phyloP scores from a whole-genome alignment of 2,888 invertebrate species.

The Sinopyrophorus schimmeli region DNA sequence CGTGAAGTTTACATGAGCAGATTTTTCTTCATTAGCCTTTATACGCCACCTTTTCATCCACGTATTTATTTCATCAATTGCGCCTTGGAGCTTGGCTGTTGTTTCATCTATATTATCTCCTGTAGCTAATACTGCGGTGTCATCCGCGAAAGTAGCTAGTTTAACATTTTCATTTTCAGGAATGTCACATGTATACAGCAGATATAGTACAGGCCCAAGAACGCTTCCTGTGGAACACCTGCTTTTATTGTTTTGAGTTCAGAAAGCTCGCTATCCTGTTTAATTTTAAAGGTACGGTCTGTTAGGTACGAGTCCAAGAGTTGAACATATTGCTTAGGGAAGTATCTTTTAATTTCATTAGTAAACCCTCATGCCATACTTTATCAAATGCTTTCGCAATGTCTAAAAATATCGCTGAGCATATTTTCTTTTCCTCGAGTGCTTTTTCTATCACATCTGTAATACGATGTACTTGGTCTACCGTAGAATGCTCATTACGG shows the following conservation, averaged over 20 bases:
- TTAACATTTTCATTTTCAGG: neutral
- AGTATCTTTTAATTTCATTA: conserved; percentile 3
- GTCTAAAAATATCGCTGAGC: conserved; percentile 11
- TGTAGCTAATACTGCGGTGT: too few relatives aligned
- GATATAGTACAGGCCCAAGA: conserved; percentile 5
- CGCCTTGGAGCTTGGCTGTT: conserved; percentile 8
- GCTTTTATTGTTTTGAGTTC: conserved; percentile 7
- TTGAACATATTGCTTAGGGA: conserved; percentile 7
- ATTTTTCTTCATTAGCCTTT: conserved; percentile 2
- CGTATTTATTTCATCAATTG: conserved; percentile 9
- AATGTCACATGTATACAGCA: neutral
- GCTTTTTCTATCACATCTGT: conserved; percentile 6
- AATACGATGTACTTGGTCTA: conserved; percentile 11
- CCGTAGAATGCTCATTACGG: neutral
- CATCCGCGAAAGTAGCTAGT: conserved; percentile 1
- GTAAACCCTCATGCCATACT: conserved; percentile 9
- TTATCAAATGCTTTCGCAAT: conserved; percentile 10
- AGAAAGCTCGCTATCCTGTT: conserved; percentile 5
- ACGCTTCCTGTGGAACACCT: conserved; percentile 7
- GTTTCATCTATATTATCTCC: conserved; percentile 10
- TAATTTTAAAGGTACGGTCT: conserved; percentile 1
- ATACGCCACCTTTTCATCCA: conserved; percentile 5
- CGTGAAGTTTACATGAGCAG: conserved; percentile 10
- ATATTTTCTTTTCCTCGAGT: conserved; percentile 1
- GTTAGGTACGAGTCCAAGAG: conserved; percentile 11